Conservation (phyloP, 2,797 vertebrate species). For the Poeciliopsis presidionis region DNA sequence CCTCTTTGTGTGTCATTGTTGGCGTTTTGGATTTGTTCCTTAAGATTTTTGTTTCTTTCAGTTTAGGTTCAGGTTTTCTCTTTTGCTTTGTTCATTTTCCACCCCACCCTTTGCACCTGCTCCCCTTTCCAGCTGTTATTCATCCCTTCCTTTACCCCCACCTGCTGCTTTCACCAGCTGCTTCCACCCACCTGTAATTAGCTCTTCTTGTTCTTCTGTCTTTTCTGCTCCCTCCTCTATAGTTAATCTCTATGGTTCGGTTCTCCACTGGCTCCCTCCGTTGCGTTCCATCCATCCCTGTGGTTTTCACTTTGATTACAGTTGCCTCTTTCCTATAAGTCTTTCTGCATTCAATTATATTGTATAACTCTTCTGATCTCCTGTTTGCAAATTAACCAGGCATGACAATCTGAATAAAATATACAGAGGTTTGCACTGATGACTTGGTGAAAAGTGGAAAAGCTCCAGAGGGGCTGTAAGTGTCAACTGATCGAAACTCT, state of each 20-base stretch:
- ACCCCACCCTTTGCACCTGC: background rate
- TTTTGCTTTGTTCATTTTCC: background rate
- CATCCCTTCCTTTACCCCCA: background rate
- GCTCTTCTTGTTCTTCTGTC: background rate
- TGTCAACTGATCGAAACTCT: conserved; percentile 15
- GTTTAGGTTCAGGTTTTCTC: background rate
- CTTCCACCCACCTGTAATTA: background rate
- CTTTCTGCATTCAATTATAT: background rate
- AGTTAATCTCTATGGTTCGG: background rate
- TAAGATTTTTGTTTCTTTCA: background rate
- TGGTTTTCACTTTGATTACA: background rate
- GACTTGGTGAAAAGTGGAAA: background rate
- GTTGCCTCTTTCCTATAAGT: background rate
- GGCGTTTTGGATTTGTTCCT: background rate
- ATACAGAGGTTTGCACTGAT: too few species aligned
- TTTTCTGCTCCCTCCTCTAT: background rate
- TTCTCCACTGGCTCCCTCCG: background rate
- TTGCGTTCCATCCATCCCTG: too few species aligned
- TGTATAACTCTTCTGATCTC: background rate
- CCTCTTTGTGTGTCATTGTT: background rate
- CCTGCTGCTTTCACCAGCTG: background rate
- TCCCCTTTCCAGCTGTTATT: background rate
- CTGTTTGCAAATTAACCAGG: too few species aligned
- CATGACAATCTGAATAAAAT: background rate
- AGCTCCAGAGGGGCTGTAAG: background rate